Evolutionary conservation across 2,797 vertebrate genomes (phyloP).

Genomic region (Borostomias antarcticus): DNA sequence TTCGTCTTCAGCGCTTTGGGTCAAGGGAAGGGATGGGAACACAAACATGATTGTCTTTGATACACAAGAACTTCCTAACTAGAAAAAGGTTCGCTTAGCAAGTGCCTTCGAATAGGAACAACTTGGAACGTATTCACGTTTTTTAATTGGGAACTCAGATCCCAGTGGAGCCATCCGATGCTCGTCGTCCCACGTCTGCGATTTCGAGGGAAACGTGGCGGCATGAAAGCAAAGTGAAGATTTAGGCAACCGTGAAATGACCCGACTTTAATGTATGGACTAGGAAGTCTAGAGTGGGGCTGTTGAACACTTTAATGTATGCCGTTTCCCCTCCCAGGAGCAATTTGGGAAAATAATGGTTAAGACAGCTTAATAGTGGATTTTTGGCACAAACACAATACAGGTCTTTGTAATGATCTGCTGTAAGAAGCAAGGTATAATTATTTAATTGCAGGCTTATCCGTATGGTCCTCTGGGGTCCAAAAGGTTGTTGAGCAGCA

Average conservation of each 20-base stretch:
- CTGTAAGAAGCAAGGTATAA: slow-evolving; percentile 52
- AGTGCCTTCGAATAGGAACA: too few species aligned
- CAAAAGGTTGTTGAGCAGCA: slow-evolving; percentile 45
- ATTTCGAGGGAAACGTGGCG: slow-evolving; percentile 24
- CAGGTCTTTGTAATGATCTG: slow-evolving; percentile 58
- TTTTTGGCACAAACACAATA: slow-evolving; percentile 62
- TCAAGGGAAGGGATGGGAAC: too few species aligned
- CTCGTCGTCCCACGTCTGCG: slow-evolving; percentile 9
- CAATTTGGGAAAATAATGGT: slow-evolving; percentile 57
- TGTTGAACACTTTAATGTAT: slow-evolving; percentile 35
- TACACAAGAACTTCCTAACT: too few species aligned
- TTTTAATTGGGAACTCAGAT: slow-evolving; percentile 30
- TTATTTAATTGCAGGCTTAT: slow-evolving; percentile 64
- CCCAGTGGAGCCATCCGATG: slow-evolving; percentile 20
- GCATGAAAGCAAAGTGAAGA: slow-evolving; percentile 37
- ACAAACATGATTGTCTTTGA: too few species aligned
- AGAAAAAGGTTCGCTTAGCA: too few species aligned
- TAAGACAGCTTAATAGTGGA: slow-evolving; percentile 56
- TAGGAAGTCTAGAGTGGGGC: slow-evolving; percentile 34
- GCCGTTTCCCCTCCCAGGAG: slow-evolving; percentile 42
- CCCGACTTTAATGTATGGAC: slow-evolving; percentile 26
- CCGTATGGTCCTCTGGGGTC: slow-evolving; percentile 39
- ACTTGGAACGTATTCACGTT: slow-evolving; percentile 7
- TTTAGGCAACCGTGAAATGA: slow-evolving; percentile 36
- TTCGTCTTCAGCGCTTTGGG: slow-evolving; percentile 20